Evolutionary conservation across 2,113 vertebrate genomes (phyloP), one percentile per base, ranked within the genome.

Genomic region (Fukomys damarensis): DNA sequence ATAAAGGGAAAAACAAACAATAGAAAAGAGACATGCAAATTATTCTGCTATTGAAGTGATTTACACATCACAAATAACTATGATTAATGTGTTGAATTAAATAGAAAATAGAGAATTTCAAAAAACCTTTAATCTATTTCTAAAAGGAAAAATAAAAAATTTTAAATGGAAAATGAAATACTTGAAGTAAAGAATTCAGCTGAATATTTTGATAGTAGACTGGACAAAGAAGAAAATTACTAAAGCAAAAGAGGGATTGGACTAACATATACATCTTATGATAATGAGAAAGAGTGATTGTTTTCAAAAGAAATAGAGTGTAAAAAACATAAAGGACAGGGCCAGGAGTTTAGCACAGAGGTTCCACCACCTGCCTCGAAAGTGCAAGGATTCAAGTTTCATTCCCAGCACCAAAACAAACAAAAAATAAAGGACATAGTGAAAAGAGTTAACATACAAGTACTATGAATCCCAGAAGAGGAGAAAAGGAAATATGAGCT

Each of bases 81-180:
- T 88, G 43, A 89, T 86, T 85, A 88, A 46, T 65, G n/a, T 68
- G 52, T 28, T 32, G 32, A 88, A 88, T 65, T 91, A 93, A 89
- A 86, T 70, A 32, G 17, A 90, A 84, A 24, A 30, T 10, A 43
- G n/a, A 41, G 3, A 54, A 52, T 46, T 65, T 90, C 24, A 86
- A 30, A 4, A 66, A 32, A 65, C 17, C 24, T 35, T 16, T 56
- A 65, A 49, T 80, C 5, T 90, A 58, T 79, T 91, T 97, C 91
- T 66, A 46, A 89, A 56, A 84, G 7, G 11, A 52, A 90, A 93
- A 87, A 41, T 52, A 83, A 6, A 61, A n/a, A 41, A 83, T 59
- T 13, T 91, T 91, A 91, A 80, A 41, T 20, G 41, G 14, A 81
- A 89, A 74, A 77, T 56, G 26, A 49, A 43, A 88, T 41, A 72